phyloP scores from a whole-genome alignment of 2,888 invertebrate genomes.

The Crepidodera aurea region DNA sequence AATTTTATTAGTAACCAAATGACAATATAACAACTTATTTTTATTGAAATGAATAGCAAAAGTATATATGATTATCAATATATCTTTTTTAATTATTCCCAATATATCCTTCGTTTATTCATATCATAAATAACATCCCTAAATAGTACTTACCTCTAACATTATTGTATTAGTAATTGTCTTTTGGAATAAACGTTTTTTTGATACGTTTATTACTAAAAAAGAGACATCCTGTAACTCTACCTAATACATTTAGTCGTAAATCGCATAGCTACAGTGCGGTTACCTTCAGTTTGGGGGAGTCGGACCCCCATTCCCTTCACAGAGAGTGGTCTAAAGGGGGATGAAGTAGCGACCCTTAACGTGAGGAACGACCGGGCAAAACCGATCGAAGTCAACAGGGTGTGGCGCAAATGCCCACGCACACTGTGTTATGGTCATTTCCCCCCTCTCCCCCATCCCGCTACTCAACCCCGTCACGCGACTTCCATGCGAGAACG shows the following conservation, averaged over 20 bases:
- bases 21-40: too few relatives aligned
- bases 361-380: slow-evolving; percentile 61
- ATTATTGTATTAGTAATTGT: too few relatives aligned
- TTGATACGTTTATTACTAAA: too few relatives aligned
- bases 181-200: too few relatives aligned
- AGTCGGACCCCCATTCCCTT: slow-evolving; percentile 38
- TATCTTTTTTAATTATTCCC: too few relatives aligned
- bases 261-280: slow-evolving; percentile 48
- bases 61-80: too few relatives aligned
- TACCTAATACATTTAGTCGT: slow-evolving; percentile 43
- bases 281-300: slow-evolving; percentile 55
- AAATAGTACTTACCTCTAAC: too few relatives aligned
- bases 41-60: too few relatives aligned
- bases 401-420: slow-evolving; percentile 61
- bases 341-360: slow-evolving; percentile 56
- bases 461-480: slow-evolving; percentile 33
- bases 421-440: slow-evolving; percentile 52
- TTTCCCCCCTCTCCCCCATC: slow-evolving; percentile 28
- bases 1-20: too few relatives aligned
- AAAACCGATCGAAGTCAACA: slow-evolving; percentile 62
- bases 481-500: slow-evolving; percentile 45
- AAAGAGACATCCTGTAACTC: slow-evolving; percentile 7
- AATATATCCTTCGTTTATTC: too few relatives aligned
- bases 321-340: slow-evolving; percentile 41
- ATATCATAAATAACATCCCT: too few relatives aligned